A percentile compares a stretch with the other conserved stretches of the same genome.
Evolutionary conservation across 2,797 vertebrate species (phyloP).

Genomic region (Thripadectes ignobilis): DNA sequence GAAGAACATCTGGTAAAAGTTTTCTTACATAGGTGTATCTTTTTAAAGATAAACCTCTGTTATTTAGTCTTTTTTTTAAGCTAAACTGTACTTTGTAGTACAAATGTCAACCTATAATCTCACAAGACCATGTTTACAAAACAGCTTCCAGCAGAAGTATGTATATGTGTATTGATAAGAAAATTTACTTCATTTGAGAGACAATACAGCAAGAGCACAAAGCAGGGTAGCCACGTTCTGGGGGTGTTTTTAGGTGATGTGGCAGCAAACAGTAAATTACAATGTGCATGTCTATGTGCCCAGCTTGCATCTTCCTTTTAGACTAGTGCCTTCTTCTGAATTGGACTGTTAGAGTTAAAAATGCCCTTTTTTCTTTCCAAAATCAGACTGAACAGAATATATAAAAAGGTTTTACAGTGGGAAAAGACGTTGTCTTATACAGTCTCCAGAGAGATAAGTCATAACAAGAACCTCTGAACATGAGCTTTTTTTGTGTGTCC

Average conservation of each 20-base stretch:
- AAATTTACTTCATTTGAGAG: not conserved
- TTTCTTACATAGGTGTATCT: not conserved
- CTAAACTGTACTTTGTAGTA: not conserved
- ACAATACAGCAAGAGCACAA: not conserved
- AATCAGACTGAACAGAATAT: not conserved
- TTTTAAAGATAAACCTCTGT: slow-evolving; percentile 12
- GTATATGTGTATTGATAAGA: not conserved
- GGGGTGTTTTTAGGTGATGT: not conserved
- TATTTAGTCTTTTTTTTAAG: not conserved
- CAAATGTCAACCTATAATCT: slow-evolving; percentile 24
- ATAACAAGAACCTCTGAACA: not conserved
- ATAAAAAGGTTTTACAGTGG: not conserved
- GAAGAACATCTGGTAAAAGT: not conserved
- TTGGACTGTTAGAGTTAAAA: not conserved
- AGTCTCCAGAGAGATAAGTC: not conserved
- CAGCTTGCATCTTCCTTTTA: not conserved
- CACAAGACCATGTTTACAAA: not conserved
- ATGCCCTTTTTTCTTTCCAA: not conserved
- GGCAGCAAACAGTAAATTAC: not conserved
- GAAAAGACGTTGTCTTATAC: not conserved
- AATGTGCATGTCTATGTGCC: not conserved
- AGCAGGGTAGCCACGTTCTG: not conserved
- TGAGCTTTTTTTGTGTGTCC: not conserved
- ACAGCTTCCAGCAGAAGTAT: not conserved
- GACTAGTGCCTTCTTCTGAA: not conserved